Evolutionary conservation across 2,888 invertebrate species (phyloP).

Genomic region (Sepiola atlantica): DNA sequence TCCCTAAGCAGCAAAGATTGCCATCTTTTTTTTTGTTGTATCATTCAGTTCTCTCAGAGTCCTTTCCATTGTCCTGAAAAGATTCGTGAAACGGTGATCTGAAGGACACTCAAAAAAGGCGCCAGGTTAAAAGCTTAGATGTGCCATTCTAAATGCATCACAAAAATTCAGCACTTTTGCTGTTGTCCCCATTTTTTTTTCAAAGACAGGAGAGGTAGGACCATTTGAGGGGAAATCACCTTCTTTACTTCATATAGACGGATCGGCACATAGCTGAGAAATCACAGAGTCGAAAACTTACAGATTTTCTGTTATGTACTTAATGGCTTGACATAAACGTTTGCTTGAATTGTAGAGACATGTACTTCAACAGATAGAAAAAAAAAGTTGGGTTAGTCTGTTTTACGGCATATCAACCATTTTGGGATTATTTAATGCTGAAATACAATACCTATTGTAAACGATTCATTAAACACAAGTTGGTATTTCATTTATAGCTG

Average conservation of each 20-base stretch:
- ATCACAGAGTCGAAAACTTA: neutral
- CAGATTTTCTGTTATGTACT: neutral
- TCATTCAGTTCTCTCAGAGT: neutral
- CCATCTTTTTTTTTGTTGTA: neutral
- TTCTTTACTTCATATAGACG: neutral
- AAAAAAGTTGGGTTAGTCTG: neutral
- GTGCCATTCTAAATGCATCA: neutral
- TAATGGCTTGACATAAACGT: neutral
- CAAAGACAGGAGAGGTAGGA: neutral
- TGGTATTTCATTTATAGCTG: too few species aligned
- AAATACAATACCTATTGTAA: too few species aligned
- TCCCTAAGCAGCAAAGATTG: neutral
- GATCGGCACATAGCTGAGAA: neutral
- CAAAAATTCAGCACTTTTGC: neutral
- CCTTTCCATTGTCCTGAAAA: neutral
- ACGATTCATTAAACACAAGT: too few species aligned
- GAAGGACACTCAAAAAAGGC: neutral
- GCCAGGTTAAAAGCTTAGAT: neutral
- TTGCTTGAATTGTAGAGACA: neutral
- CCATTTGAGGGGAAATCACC: neutral
- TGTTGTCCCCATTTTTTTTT: neutral
- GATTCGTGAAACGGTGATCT: neutral
- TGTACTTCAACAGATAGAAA: neutral
- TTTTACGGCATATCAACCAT: too few species aligned
- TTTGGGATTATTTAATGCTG: too few species aligned